Base-by-base conservation (phyloP, 2,888 invertebrate genomes). In the Euplexia lucipara region DNA sequence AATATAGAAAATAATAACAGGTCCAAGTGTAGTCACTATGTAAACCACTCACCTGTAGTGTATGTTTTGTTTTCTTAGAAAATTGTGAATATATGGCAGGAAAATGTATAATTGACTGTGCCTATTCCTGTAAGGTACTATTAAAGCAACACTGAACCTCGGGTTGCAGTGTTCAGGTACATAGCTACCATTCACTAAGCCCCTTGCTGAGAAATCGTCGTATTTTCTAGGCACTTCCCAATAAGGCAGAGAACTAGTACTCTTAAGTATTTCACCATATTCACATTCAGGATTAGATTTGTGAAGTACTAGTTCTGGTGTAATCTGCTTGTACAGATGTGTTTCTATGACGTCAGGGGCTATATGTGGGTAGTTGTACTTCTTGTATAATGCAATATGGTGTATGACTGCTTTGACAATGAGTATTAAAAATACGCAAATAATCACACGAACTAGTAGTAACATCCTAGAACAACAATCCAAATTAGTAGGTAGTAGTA, bases 61-160 rank as follows among this genome's bases (percentile, higher is more conserved):
- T 37, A 99, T 96, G 79, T 97, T 96, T 88, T 99, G 99, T 65
- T 96, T 95, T 78, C 97, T 97, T 67, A 99, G 93, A 90, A 97
- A 98, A 51, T 97, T 96, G 90, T 99, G 99, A 92, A 99, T 98
- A 83, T 98, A 98, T 58, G 97, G 97, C 68, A 98, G 92, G 88
- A 99, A 98, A 67, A 96, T 93, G 52, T 96, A 95, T 16, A 99
- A 91, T 83, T 99, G 98, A 4, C 96, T 92, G 76, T 97, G 96
- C 47, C 99, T 95, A 82, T 98, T 97, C 57, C 98, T 96, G 70
- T 96, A 96, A 0, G 98, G 98, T 57, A 99, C 96, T 76, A 99
- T 96, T 41, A 99, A 95, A 30, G 98, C 98, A 22, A 97, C 97
- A 85, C 97, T 97, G 85, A 96, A 96, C 22, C 87, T 68, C 0